Evolutionary conservation across 2,797 vertebrate genomes (phyloP).

Genomic region (Pogoniulus pusillus): DNA sequence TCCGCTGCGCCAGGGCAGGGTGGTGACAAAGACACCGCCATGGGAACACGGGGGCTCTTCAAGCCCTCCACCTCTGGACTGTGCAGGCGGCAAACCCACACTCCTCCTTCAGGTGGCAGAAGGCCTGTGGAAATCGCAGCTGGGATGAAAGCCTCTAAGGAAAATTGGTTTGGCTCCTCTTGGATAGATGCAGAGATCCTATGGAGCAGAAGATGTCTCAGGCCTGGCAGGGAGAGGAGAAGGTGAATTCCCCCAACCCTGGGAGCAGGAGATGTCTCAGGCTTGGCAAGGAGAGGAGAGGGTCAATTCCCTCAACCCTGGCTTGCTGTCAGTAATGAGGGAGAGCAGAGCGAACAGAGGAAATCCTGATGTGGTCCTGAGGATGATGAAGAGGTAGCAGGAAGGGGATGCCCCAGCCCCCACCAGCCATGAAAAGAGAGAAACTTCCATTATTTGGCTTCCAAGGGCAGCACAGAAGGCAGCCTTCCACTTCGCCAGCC

Average conservation of each 20-base stretch:
- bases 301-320: neutral
- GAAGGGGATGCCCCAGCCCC: neutral
- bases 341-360: neutral
- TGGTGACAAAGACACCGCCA: neutral
- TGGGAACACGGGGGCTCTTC: neutral
- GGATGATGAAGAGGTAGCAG: neutral
- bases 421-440: neutral
- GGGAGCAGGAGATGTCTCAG: too few species aligned
- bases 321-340: rapidly evolving
- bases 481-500: neutral
- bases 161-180: neutral
- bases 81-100: neutral
- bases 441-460: neutral
- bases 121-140: neutral
- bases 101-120: neutral
- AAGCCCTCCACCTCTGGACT: neutral
- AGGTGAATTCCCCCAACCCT: neutral
- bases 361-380: neutral
- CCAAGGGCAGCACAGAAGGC: rapidly evolving
- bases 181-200: neutral
- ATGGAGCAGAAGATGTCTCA: neutral
- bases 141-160: neutral
- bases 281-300: neutral
- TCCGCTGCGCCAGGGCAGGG: neutral
- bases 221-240: neutral